A percentile compares a stretch with the other conserved stretches of the same genome.
Conservation (phyloP, 2,113 vertebrate species). For the Eublepharis macularius region DNA sequence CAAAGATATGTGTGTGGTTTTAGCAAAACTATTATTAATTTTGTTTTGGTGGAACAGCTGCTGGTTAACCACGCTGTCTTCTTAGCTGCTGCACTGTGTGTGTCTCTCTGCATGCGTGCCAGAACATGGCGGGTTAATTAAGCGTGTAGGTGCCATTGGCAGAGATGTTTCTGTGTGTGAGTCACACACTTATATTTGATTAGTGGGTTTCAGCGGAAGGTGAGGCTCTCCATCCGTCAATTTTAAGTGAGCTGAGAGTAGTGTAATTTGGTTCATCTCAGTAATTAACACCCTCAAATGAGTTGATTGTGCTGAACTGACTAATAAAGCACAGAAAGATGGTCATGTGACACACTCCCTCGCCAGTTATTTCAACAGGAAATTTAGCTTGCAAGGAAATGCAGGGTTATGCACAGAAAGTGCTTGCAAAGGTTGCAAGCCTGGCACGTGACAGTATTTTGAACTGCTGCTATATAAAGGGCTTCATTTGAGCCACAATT, state of each 20-base stretch:
- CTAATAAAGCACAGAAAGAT: background rate
- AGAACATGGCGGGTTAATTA: slow-evolving; percentile 8
- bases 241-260: slow-evolving; percentile 5
- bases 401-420: background rate
- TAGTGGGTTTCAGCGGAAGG: background rate
- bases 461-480: too few relatives aligned
- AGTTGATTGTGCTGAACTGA: background rate
- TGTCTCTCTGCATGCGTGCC: background rate
- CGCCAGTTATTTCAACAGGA: background rate
- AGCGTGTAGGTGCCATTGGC: background rate
- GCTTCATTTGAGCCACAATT: too few relatives aligned
- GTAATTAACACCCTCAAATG: background rate
- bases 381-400: background rate
- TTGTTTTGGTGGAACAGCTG: background rate
- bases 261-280: background rate
- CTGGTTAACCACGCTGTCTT: background rate
- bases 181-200: background rate
- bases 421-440: slow-evolving; percentile 7
- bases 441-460: too few relatives aligned
- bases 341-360: background rate
- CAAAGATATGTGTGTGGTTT: slow-evolving; percentile 1
- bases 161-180: slow-evolving; percentile 10
- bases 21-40: background rate
- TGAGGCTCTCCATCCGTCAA: background rate
- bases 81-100: background rate